These are phyloP conservation scores for Atherinosoma microstoma DNA, from an alignment of 2,797 vertebrate genomes.

Conservation along the genomic window DNA sequence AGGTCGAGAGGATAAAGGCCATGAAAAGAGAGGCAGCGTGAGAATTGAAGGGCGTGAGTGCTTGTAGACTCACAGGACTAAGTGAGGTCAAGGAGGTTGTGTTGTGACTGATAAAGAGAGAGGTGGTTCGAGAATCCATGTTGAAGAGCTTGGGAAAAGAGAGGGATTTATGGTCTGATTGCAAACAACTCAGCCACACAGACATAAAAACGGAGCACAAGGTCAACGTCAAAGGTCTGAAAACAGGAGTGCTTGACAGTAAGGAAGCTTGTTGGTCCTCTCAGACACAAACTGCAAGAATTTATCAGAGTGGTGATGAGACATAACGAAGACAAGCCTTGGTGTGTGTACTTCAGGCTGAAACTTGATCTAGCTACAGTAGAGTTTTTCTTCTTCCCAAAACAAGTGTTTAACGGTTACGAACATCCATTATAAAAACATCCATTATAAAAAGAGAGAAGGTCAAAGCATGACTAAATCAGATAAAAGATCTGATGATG, in stretches of 20 bases:
- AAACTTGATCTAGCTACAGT: neutral
- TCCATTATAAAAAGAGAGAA: neutral
- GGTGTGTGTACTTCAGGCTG: neutral
- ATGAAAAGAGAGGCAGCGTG: constrained; percentile 2
- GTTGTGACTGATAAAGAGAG: constrained; percentile 34
- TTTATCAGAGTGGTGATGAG: constrained; percentile 6
- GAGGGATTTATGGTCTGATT: constrained; percentile 18
- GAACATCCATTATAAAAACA: neutral
- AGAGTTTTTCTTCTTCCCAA: neutral
- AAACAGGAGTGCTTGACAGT: neutral
- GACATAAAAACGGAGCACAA: neutral
- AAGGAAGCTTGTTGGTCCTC: neutral
- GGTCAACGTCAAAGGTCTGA: neutral
- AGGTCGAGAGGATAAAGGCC: constrained; percentile 27
- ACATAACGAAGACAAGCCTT: neutral
- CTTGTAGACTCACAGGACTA: constrained; percentile 28
- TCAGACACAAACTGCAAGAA: constrained; percentile 2
- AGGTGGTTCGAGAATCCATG: constrained; percentile 17
- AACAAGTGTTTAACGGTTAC: neutral
- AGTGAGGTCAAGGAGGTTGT: constrained; percentile 43
- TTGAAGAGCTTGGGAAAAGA: constrained; percentile 15
- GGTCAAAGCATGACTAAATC: neutral
- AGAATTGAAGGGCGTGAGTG: constrained; percentile 2
- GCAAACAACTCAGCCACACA: constrained; percentile 1
- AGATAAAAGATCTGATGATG: neutral